Evolutionary conservation across 2,113 vertebrate species (phyloP).

Genomic region (Atherinomorus stipes): DNA sequence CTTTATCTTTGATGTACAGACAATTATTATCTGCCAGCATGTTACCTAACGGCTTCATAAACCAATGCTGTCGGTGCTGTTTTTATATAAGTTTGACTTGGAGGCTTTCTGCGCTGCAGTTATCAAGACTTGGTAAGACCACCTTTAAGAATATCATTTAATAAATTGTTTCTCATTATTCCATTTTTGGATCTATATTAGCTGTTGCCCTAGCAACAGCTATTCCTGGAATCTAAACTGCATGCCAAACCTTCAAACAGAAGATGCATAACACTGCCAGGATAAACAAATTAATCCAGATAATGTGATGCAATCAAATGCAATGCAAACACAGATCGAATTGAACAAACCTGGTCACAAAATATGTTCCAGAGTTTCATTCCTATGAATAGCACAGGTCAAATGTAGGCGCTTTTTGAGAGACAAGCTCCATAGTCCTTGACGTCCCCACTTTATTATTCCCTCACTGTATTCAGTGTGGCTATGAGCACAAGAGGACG

Average conservation of each 20-base stretch:
- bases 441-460: constrained; percentile 71
- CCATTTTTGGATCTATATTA: constrained; percentile 71
- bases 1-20: background rate
- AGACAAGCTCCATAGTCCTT: constrained; percentile 52
- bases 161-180: constrained; percentile 53
- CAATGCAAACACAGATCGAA: constrained; percentile 63
- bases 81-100: background rate
- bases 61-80: background rate
- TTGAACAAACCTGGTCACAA: constrained; percentile 26
- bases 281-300: constrained; percentile 73
- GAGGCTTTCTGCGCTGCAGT: background rate
- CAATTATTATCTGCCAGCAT: background rate
- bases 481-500: constrained; percentile 46
- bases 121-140: constrained; percentile 42
- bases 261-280: constrained; percentile 62
- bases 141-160: constrained; percentile 48
- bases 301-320: constrained; percentile 76
- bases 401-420: constrained; percentile 45
- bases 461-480: constrained; percentile 57
- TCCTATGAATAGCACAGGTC: constrained; percentile 49
- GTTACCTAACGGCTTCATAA: background rate
- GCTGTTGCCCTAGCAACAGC: constrained; percentile 69
- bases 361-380: constrained; percentile 7
- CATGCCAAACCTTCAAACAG: constrained; percentile 64
- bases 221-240: constrained; percentile 66